Evolutionary conservation across 2,797 vertebrate genomes (phyloP).

Genomic region (Macrochelys suwanniensis): DNA sequence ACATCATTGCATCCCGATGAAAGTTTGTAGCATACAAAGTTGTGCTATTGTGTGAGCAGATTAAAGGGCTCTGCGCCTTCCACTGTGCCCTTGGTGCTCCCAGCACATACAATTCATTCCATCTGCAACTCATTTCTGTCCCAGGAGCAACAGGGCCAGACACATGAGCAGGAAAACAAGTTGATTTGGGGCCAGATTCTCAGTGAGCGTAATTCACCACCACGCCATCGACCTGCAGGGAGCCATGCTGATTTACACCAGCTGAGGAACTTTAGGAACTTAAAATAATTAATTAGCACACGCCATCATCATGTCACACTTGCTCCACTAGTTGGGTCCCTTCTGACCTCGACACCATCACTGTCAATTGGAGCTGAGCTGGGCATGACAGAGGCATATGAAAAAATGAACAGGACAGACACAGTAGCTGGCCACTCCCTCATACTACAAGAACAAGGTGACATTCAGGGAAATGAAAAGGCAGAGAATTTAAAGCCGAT

Average conservation of each 20-base stretch:
- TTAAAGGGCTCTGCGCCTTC: neutral
- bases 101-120: neutral
- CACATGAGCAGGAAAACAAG: neutral
- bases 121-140: fast-evolving
- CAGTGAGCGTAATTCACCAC: neutral
- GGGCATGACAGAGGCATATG: neutral
- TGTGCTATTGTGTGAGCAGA: neutral
- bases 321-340: neutral
- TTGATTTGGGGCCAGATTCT: neutral
- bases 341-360: neutral
- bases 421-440: neutral
- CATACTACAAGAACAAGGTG: neutral
- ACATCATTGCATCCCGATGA: fast-evolving
- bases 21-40: neutral
- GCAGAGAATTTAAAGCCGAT: neutral
- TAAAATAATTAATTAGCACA: neutral
- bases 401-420: neutral
- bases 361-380: neutral
- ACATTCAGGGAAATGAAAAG: neutral
- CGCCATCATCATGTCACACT: neutral
- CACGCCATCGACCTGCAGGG: neutral
- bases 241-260: fast-evolving
- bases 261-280: neutral
- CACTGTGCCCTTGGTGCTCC: fast-evolving
- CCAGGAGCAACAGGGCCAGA: fast-evolving